Base-by-base conservation (phyloP, 2,888 invertebrate species). In the Drosophila heteroneura region DNA sequence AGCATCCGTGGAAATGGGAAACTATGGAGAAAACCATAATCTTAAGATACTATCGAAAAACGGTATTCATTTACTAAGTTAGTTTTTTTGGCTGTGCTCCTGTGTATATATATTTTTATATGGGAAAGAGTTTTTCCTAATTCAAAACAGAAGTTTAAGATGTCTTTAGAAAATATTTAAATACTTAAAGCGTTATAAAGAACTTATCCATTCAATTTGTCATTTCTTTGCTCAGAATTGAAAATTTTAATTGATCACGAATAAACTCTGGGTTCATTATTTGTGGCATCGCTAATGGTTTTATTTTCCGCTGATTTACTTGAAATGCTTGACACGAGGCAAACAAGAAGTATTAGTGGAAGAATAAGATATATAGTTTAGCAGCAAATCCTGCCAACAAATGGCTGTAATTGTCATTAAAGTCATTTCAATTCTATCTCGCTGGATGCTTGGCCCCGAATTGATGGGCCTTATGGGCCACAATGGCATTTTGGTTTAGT, bases 381-480 rank as follows among this genome's bases (percentile, higher is more conserved):
- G 58, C 75, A 57, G 60, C 49, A 68, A 79, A 80, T 70, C 66
- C 60, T 22, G 35, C 60, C 49, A 78, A 70, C 76, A 75, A 78
- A 78, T 80, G 70, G 54, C 70, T 67, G 70, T 79, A 70, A 79
- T 76, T 79, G 81, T 68, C 76, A 51, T 65, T 65, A 66, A 67
- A 67, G 66, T 63, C 66, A 65, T 72, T 51, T 30, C 58, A 73
- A 70, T 30, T 22, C 41, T 30, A n/a, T 51, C 19, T 47, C 9
- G 41, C 44, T 49, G 14, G 57, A 44, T 56, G 69, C 58, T 35
- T 33, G 41, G n/a, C 57, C 26, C 28, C 64, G n/a, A 81, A 76
- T 81, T 81, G 76, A 81, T 76, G 71, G 56, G 68, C 52, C 68
- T 80, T 70, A 75, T 79, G 71, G 60, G 64, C 71, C 81, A 53